Percentiles rank a stretch among this genome's conserved stretches.
Evolutionary conservation across 2,113 vertebrate genomes (phyloP).

Genomic region (Oostethus manadensis): DNA sequence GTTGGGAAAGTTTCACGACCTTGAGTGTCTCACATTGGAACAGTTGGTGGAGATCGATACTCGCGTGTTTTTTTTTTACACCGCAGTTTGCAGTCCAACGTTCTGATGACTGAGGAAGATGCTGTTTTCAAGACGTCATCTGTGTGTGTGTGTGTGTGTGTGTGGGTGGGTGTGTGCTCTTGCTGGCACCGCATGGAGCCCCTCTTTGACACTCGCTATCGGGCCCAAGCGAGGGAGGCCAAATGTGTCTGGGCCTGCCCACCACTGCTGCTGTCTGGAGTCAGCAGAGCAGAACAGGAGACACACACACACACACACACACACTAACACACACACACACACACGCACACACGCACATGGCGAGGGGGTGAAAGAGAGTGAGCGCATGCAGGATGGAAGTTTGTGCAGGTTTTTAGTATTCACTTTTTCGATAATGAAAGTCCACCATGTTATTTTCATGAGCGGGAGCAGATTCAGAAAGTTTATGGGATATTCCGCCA

Average conservation of each 20-base stretch:
- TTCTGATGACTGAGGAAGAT: background rate
- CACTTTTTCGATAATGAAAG: too few species aligned
- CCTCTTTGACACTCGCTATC: conserved; percentile 63
- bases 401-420: background rate
- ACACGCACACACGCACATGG: conserved; percentile 16
- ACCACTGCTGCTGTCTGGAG: conserved; percentile 63
- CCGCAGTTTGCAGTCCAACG: background rate
- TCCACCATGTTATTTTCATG: background rate
- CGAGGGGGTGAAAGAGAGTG: conserved; percentile 16
- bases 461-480: background rate
- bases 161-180: conserved; percentile 23
- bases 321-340: conserved; percentile 6
- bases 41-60: background rate
- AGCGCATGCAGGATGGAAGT: conserved; percentile 19
- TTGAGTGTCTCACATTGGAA: background rate
- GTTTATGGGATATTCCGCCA: conserved; percentile 25
- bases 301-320: conserved; percentile 20
- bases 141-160: conserved; percentile 9
- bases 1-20: background rate
- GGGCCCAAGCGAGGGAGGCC: conserved; percentile 51
- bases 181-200: conserved; percentile 46
- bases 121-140: conserved; percentile 13
- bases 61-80: background rate
- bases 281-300: conserved; percentile 56
- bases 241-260: conserved; percentile 61